phyloP scores from a whole-genome alignment of 23 tunicate species.

The Pegea sp. region DNA sequence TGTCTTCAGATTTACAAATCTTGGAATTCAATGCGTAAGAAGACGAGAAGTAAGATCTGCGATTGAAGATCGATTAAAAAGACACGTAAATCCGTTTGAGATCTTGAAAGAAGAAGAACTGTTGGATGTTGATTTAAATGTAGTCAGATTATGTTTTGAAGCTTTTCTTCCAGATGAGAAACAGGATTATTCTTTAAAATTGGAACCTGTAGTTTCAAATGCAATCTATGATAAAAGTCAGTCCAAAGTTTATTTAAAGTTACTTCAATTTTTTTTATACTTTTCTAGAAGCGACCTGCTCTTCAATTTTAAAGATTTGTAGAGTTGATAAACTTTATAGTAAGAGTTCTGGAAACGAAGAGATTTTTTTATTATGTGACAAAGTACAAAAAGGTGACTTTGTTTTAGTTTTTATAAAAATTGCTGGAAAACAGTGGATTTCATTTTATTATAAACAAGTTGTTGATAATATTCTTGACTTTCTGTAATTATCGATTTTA shows the following conservation, averaged over 20 bases:
- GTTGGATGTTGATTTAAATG: constrained; percentile 53
- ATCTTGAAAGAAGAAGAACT: not conserved
- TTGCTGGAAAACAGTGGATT: too few species aligned
- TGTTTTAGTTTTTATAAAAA: not conserved
- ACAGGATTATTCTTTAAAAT: constrained; percentile 20
- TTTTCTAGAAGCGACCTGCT: not conserved
- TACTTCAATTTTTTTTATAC: too few species aligned
- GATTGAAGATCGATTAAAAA: constrained; percentile 16
- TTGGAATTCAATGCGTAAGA: constrained; percentile 82
- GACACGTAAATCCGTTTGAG: constrained; percentile 30
- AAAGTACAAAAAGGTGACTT: not conserved
- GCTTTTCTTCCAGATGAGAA: constrained; percentile 40
- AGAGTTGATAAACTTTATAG: not conserved
- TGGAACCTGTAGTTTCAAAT: constrained; percentile 64
- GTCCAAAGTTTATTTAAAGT: constrained; percentile 1
- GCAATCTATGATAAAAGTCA: constrained; percentile 83
- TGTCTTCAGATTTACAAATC: constrained; percentile 52
- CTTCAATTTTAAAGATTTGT: not conserved
- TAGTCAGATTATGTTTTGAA: constrained; percentile 78
- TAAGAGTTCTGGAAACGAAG: not conserved
- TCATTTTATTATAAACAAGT: too few species aligned
- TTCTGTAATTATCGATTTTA: too few species aligned
- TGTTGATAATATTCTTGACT: too few species aligned
- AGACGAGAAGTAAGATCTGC: constrained; percentile 49
- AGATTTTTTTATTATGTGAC: not conserved